A percentile compares a stretch with the other conserved stretches of the same genome.
These are phyloP conservation scores for Geotrypetes seraphini DNA, from an alignment of 2,797 vertebrate genomes.

Conservation along the genomic window DNA sequence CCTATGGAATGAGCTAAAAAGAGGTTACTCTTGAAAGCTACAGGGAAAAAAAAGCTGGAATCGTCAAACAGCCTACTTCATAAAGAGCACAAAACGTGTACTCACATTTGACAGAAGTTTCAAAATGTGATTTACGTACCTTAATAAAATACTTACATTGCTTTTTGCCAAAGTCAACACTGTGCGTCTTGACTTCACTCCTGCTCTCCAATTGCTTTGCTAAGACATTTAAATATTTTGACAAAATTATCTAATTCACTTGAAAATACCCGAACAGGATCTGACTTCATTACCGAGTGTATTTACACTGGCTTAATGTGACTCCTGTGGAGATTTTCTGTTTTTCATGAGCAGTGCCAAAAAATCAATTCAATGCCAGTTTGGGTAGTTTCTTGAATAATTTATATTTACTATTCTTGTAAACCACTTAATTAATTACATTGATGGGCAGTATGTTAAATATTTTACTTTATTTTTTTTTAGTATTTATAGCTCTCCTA, in stretches of 20 bases:
- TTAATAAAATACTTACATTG: slow-evolving; percentile 55
- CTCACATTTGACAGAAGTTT: slow-evolving; percentile 63
- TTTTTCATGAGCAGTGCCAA: slow-evolving; percentile 11
- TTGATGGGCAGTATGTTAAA: no score
- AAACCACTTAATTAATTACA: no score
- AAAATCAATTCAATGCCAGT: slow-evolving; percentile 19
- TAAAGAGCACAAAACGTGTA: slow-evolving; percentile 56
- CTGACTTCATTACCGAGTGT: slow-evolving; percentile 91
- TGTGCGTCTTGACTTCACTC: slow-evolving; percentile 65
- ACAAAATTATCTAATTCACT: slow-evolving; percentile 94
- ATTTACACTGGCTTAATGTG: slow-evolving; percentile 82
- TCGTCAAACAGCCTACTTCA: slow-evolving; percentile 42
- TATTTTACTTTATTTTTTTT: no score
- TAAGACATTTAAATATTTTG: slow-evolving; percentile 89
- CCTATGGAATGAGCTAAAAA: slow-evolving; percentile 51
- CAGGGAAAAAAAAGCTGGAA: slow-evolving; percentile 49
- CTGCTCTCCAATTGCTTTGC: slow-evolving; percentile 79
- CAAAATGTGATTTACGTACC: slow-evolving; percentile 72
- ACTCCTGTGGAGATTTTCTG: slow-evolving; percentile 58
- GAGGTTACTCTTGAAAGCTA: slow-evolving; percentile 35
- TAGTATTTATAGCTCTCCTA: no score
- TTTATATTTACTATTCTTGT: no score
- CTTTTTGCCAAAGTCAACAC: slow-evolving; percentile 85
- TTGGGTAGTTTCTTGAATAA: slow-evolving; percentile 27
- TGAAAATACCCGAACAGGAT: slow-evolving; percentile 78